These are phyloP conservation scores for Melanerpes aurifrons DNA, from an alignment of 2,113 vertebrate species.

Conservation along the genomic window DNA sequence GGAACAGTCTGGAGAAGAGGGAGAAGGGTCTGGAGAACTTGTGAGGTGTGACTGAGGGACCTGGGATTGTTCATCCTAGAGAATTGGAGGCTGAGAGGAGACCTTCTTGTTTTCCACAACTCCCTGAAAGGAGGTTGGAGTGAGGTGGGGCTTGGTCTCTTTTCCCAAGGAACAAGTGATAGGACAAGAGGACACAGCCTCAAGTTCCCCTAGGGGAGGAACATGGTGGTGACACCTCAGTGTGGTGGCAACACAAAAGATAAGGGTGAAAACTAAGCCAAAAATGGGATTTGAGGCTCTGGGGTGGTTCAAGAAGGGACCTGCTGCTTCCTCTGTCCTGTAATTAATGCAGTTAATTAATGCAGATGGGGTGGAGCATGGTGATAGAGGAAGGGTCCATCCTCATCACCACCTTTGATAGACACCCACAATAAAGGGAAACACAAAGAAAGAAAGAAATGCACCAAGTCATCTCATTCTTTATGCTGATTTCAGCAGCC, in stretches of 20 bases:
- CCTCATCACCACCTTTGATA: background rate
- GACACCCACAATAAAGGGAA: background rate
- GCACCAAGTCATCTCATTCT: rapidly evolving
- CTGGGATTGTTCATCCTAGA: too few relatives aligned
- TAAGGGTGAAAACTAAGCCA: background rate
- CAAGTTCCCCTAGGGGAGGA: too few relatives aligned
- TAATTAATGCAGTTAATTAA: background rate
- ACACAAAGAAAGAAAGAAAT: background rate
- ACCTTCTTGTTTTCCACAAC: too few relatives aligned
- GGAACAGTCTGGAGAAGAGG: too few relatives aligned
- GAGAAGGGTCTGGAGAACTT: too few relatives aligned
- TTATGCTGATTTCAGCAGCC: rapidly evolving
- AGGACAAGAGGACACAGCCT: too few relatives aligned
- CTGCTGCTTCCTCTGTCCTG: background rate
- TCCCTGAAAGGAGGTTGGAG: too few relatives aligned
- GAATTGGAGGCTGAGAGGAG: too few relatives aligned
- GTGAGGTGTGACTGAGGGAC: too few relatives aligned
- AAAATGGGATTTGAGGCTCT: background rate
- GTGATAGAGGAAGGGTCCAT: background rate
- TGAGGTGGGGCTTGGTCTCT: too few relatives aligned
- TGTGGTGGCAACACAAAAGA: too few relatives aligned
- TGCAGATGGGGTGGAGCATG: background rate
- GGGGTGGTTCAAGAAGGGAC: background rate
- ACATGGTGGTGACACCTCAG: background rate
- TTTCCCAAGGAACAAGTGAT: too few relatives aligned